A percentile compares a stretch with the other conserved stretches of the same genome.
Conservation (phyloP, 2,888 invertebrate species). For the Tipula helvola region DNA sequence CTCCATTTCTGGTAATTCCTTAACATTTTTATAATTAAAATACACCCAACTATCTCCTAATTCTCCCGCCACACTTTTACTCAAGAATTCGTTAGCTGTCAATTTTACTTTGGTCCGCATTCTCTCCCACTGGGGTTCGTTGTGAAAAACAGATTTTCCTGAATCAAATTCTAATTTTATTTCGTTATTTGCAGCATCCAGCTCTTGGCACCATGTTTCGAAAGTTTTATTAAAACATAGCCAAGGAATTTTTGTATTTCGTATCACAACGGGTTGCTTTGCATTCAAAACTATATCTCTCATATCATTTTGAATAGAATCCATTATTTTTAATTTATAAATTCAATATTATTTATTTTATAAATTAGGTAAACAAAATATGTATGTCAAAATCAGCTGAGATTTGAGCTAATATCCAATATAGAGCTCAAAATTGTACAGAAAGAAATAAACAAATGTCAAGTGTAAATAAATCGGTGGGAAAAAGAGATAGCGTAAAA, state of each 20-base stretch:
- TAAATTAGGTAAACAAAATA: not conserved
- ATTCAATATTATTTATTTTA: not conserved
- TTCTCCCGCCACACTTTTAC: conserved; percentile 37
- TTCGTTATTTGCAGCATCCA: conserved; percentile 11
- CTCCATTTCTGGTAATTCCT: conserved; percentile 21
- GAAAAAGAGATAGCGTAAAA: too few species aligned
- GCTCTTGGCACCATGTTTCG: conserved; percentile 25
- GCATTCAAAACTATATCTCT: conserved; percentile 29
- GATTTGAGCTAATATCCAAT: not conserved
- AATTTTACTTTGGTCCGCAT: conserved; percentile 45
- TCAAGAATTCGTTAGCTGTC: conserved; percentile 51
- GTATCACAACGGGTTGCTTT: conserved; percentile 25
- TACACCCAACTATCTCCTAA: conserved; percentile 30
- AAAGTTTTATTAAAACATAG: conserved; percentile 24
- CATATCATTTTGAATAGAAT: not conserved
- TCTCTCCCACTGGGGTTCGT: conserved; percentile 69
- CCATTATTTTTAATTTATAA: not conserved
- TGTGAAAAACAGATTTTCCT: conserved; percentile 22
- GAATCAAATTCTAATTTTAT: conserved; percentile 22
- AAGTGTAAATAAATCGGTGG: too few species aligned
- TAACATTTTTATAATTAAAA: conserved; percentile 26
- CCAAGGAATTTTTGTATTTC: conserved; percentile 26
- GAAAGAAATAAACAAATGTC: too few species aligned
- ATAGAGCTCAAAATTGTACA: too few species aligned
- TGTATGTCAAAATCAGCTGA: not conserved